Percentiles rank a stretch among this genome's conserved stretches.
phyloP scores from a whole-genome alignment of 2,888 invertebrate species.

The Allophyes oxyacanthae region DNA sequence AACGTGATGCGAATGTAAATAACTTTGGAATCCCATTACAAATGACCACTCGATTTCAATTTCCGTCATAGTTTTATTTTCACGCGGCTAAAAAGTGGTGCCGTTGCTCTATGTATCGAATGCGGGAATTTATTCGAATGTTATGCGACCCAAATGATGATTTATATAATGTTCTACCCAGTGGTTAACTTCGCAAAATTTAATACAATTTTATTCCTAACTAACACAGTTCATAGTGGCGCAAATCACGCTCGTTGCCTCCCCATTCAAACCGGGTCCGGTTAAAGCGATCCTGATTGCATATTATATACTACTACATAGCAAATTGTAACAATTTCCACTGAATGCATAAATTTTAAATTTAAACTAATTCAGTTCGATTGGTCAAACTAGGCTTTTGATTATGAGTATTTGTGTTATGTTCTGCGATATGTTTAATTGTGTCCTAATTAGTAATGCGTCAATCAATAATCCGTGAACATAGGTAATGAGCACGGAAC shows the following conservation, averaged over 20 bases:
- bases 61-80: constrained; percentile 30
- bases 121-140: constrained; percentile 10
- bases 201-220: constrained; percentile 39
- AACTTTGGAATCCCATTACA: constrained; percentile 31
- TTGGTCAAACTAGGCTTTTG: constrained; percentile 21
- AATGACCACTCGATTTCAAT: constrained; percentile 38
- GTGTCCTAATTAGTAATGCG: constrained; percentile 21
- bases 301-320: constrained; percentile 68
- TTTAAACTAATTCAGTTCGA: constrained; percentile 49
- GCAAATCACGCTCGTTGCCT: constrained; percentile 68
- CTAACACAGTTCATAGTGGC: constrained; percentile 54
- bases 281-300: constrained; percentile 79
- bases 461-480: constrained; percentile 41
- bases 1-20: constrained; percentile 48
- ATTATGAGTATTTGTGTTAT: constrained; percentile 31
- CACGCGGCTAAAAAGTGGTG: constrained; percentile 1
- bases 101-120: constrained; percentile 4
- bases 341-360: constrained; percentile 59
- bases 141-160: constrained; percentile 14
- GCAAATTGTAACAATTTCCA: constrained; percentile 73
- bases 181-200: constrained; percentile 39
- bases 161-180: constrained; percentile 47
- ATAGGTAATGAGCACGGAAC: constrained; percentile 20
- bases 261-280: constrained; percentile 68
- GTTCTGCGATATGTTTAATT: constrained; percentile 25